Conservation (phyloP, 2,888 invertebrate genomes). For the Epsilonema sp. region DNA sequence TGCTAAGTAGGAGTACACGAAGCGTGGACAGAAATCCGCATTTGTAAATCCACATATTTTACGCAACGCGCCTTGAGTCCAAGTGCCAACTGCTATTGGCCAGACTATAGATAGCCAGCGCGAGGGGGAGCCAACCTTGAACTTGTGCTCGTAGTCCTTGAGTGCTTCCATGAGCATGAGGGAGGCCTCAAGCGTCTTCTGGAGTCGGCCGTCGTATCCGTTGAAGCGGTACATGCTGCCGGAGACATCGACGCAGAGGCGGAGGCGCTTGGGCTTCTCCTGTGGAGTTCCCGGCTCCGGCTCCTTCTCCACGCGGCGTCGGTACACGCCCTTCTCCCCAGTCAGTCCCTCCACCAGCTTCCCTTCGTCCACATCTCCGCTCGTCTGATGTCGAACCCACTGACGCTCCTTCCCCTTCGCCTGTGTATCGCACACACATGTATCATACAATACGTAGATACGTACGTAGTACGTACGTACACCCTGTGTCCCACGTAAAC, state of each 20-base stretch:
- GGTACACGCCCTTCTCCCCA: slow-evolving; percentile 75
- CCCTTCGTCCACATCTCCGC: slow-evolving; percentile 79
- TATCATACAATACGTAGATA: background rate
- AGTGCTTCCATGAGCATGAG: slow-evolving; percentile 76
- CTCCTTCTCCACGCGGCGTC: slow-evolving; percentile 19
- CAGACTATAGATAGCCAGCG: no score
- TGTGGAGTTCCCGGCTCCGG: slow-evolving; percentile 50
- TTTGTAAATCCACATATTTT: no score
- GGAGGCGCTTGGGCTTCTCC: slow-evolving; percentile 62
- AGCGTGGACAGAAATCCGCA: no score
- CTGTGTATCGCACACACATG: slow-evolving; percentile 16
- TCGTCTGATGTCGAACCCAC: slow-evolving; percentile 79
- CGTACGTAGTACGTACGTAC: no score
- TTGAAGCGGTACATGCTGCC: slow-evolving; percentile 97
- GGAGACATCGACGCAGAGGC: slow-evolving; percentile 72
- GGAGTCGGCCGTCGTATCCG: slow-evolving; percentile 74
- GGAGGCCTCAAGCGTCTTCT: slow-evolving; percentile 68
- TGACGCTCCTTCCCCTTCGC: slow-evolving; percentile 68
- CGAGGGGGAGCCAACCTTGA: no score
- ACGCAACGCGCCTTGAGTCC: no score
- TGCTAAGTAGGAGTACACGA: no score
- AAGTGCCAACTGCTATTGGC: no score
- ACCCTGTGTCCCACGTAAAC: no score
- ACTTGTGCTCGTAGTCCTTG: slow-evolving; percentile 63
- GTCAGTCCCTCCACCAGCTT: slow-evolving; percentile 76